phyloP scores from a whole-genome alignment of 2,888 invertebrate genomes.

The Erebia ligea region DNA sequence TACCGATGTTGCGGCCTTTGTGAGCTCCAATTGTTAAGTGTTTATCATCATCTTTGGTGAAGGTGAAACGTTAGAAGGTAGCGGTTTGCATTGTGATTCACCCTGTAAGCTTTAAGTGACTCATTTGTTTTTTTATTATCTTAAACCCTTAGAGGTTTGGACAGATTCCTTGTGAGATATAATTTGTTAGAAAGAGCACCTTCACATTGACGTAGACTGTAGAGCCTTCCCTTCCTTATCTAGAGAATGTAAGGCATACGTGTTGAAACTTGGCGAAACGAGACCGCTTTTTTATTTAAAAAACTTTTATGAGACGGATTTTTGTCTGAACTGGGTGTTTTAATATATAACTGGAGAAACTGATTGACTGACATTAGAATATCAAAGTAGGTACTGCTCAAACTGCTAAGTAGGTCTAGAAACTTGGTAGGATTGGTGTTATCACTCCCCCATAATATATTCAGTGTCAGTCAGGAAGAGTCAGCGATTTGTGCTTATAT shows the following conservation, averaged over 20 bases:
- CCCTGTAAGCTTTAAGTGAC: slow-evolving; percentile 52
- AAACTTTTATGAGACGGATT: background rate
- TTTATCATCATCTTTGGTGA: slow-evolving; percentile 60
- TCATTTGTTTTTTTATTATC: slow-evolving; percentile 51
- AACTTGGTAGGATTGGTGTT: too few species aligned
- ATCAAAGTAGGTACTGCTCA: too few species aligned
- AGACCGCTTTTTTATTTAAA: slow-evolving; percentile 11
- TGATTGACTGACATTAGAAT: too few species aligned
- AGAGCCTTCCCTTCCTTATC: slow-evolving; percentile 33
- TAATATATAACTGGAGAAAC: too few species aligned
- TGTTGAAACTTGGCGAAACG: slow-evolving; percentile 28
- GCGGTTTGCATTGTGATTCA: slow-evolving; percentile 67
- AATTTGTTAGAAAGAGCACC: slow-evolving; percentile 37
- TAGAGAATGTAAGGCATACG: slow-evolving; percentile 23
- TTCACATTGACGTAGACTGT: slow-evolving; percentile 31
- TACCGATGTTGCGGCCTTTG: slow-evolving; percentile 48
- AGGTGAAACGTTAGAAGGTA: slow-evolving; percentile 64
- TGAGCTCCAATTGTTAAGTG: slow-evolving; percentile 54
- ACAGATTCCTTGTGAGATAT: slow-evolving; percentile 40
- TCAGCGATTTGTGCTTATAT: too few species aligned
- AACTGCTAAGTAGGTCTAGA: too few species aligned
- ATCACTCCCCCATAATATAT: too few species aligned
- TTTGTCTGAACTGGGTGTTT: too few species aligned
- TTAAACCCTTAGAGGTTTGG: slow-evolving; percentile 38
- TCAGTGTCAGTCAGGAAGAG: too few species aligned